A percentile compares a stretch with the other conserved stretches of the same genome.
Conservation (phyloP, 2,797 vertebrate species). For the Gambusia yucatana region DNA sequence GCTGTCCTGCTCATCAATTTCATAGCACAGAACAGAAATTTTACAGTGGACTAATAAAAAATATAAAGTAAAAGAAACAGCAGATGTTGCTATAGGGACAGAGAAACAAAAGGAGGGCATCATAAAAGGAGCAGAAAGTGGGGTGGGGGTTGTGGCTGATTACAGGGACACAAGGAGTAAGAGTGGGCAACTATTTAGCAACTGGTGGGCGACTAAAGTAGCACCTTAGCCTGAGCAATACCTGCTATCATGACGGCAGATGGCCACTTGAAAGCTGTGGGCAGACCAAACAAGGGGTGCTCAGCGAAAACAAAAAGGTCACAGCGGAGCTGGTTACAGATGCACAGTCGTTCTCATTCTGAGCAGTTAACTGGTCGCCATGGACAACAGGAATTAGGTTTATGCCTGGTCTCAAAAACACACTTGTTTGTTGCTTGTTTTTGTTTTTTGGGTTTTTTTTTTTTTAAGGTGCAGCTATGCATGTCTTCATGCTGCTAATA, state of each 20-base stretch:
- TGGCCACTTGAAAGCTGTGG: slow-evolving; percentile 69
- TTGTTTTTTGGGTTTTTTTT: too few relatives aligned
- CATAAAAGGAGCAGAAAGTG: slow-evolving; percentile 15
- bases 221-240: slow-evolving; percentile 29
- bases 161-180: slow-evolving; percentile 28
- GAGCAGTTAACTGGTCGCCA: slow-evolving; percentile 28
- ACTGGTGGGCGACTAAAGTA: slow-evolving; percentile 25
- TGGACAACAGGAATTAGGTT: slow-evolving; percentile 15
- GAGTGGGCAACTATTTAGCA: slow-evolving; percentile 16
- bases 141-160: slow-evolving; percentile 23
- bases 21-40: not conserved
- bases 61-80: slow-evolving; percentile 16
- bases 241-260: slow-evolving; percentile 66
- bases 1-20: not conserved
- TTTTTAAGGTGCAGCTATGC: not conserved
- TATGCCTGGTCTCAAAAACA: slow-evolving; percentile 5
- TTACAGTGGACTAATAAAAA: not conserved
- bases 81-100: slow-evolving; percentile 34
- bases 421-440: not conserved
- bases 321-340: slow-evolving; percentile 40
- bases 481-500: slow-evolving; percentile 11
- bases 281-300: slow-evolving; percentile 12
- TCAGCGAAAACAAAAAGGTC: slow-evolving; percentile 48
- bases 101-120: not conserved
- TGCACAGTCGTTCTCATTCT: slow-evolving; percentile 24